Evolutionary conservation across 2,888 invertebrate genomes (phyloP), one percentile per base, ranked within the genome.

Genomic region (Eudasyphora cyanicolor): DNA sequence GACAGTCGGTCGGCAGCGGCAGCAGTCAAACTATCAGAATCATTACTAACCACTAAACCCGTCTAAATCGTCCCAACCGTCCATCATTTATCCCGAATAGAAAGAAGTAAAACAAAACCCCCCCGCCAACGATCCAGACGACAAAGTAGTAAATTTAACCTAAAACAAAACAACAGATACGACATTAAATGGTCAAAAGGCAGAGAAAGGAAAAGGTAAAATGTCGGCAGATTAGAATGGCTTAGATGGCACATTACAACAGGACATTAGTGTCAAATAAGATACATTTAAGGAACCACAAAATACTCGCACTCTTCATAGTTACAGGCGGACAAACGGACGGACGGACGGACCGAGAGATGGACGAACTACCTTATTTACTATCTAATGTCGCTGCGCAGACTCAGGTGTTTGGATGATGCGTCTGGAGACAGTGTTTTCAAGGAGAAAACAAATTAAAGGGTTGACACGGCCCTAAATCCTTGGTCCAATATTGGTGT

Each of bases 241-340:
- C 78, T 76, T 84, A 81, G 84, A 84, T 73, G 81, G 71, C 73
- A 62, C 76, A 76, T 84, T 84, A 84, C 82, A 80, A 85, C 86
- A 86, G 86, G 85, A 85, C 84, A 86, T 86, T 86, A 86, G 85
- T 85, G 86, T 86, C 86, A 86, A 83, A 86, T 82, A 32, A 78
- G 67, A 60, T 81, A 35, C 75, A 73, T 80, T 82, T 82, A 82
- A 73, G 60, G 74, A 81, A 82, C 86, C 86, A 82, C 81, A 86
- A 84, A 84, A 85, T 85, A 84, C 71, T 64, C 71, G 57, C n/a
- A 71, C 49, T 32, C 38, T 32, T 27, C 64, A 49, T 17, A 17
- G 54, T 54, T 24, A 21, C n/a, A n/a, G n/a, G n/a, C n/a, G n/a
- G n/a, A n/a, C n/a, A n/a, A n/a, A n/a, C n/a, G n/a, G n/a, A n/a